These are phyloP conservation scores for Cydia amplana DNA, from an alignment of 1,140 invertebrate genomes.

Conservation along the genomic window DNA sequence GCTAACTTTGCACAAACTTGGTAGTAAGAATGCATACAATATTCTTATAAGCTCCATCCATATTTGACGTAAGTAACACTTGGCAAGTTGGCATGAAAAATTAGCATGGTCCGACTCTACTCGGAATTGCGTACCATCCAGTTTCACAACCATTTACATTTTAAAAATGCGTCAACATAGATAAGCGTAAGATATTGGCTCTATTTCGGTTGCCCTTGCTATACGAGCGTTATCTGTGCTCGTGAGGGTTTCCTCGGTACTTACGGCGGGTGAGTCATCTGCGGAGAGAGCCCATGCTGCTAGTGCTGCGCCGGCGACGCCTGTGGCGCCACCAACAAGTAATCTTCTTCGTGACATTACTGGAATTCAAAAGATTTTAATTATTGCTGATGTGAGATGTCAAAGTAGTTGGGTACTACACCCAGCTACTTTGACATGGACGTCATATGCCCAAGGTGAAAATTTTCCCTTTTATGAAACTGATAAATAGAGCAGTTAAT, in stretches of 20 bases:
- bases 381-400: not conserved
- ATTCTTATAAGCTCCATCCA: too few relatives aligned
- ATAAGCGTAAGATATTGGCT: not conserved
- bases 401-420: not conserved
- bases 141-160: too few relatives aligned
- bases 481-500: too few relatives aligned
- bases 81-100: too few relatives aligned
- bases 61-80: too few relatives aligned
- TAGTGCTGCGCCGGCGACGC: constrained; percentile 77
- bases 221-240: constrained; percentile 19
- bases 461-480: too few relatives aligned
- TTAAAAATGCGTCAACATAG: too few relatives aligned
- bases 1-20: too few relatives aligned
- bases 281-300: constrained; percentile 77
- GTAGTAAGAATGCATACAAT: too few relatives aligned
- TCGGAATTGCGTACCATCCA: too few relatives aligned
- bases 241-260: constrained; percentile 38
- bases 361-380: constrained; percentile 40
- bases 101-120: too few relatives aligned
- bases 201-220: constrained; percentile 28
- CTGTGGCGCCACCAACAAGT: constrained; percentile 73
- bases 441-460: too few relatives aligned
- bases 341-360: constrained; percentile 77
- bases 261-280: constrained; percentile 69
- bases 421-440: not conserved